Evolutionary conservation across 2,113 vertebrate species (phyloP).

Genomic region (Equus quagga): DNA sequence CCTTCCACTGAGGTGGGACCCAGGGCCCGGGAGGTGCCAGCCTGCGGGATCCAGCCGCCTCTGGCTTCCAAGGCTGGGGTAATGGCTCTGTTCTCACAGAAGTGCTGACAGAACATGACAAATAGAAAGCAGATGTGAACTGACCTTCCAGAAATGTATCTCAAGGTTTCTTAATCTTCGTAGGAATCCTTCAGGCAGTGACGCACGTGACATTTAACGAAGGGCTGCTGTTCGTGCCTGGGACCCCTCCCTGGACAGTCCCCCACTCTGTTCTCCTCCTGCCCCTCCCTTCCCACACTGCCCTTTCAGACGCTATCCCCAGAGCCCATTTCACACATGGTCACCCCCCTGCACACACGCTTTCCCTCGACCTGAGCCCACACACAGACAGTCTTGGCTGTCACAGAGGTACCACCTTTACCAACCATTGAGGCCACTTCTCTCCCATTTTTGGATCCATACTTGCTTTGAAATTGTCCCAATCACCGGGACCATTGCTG

Average conservation of each 20-base stretch:
- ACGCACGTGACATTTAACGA: background rate
- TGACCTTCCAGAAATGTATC: constrained; percentile 67
- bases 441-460: background rate
- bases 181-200: background rate
- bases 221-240: background rate
- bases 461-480: background rate
- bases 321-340: background rate
- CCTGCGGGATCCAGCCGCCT: background rate
- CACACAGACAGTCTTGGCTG: background rate
- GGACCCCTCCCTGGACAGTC: background rate
- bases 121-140: constrained; percentile 77
- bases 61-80: constrained; percentile 43
- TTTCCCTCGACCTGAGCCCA: background rate
- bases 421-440: background rate
- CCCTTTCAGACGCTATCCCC: background rate
- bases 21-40: background rate
- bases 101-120: constrained; percentile 76
- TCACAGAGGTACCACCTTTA: background rate
- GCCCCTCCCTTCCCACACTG: accelerated
- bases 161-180: constrained; percentile 2
- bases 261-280: accelerated
- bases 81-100: constrained; percentile 72
- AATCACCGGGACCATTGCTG: background rate
- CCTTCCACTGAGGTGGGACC: background rate
- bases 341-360: background rate